Base-by-base conservation (phyloP, 2,113 vertebrate genomes). In the Podiceps cristatus region DNA sequence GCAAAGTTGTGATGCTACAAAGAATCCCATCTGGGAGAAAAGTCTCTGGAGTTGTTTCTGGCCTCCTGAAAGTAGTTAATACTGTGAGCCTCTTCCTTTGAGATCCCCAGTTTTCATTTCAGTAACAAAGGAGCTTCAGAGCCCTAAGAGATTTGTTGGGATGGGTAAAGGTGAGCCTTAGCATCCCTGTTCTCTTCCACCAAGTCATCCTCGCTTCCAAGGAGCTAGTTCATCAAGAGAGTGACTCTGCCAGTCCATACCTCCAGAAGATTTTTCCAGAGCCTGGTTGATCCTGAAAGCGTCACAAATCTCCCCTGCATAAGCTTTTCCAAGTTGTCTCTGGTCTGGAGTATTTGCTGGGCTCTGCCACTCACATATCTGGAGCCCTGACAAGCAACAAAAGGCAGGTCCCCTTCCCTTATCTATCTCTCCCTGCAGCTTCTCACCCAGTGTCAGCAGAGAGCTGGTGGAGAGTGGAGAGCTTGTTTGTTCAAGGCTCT, bases 401-500 rank as follows among this genome's bases (percentile, higher is more conserved):
- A 50, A 82, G 40, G 24, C 64, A 71, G 0, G 0, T 50, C 28
- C 1, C 28, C 1, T 2, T 75, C 50, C 40, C 13, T 93, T 47
- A n/a, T 44, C 44, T 67, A 42, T 47, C 63, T 47, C 33, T 75
- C 53, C 66, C 87, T 76, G 66, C 81, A 88, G 52, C 74, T 94
- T 69, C 89, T 90, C 64, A 40, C 12, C 18, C 78, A 25, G 28
- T 47, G 71, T 90, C 85, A 86, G 87, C 63, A 76, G 33, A 0
- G 24, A 88, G 78, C 81, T 74, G 35, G 29, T 79, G 73, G 42
- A 15, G n/a, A 86, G 63, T 14, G 27, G 77, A 52, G 18, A 64
- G 79, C 25, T 91, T 96, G 94, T 96, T 97, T 97, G 88, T 71
- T 96, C 95, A 95, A 85, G 78, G 67, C 55, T 78, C 0, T 80